Evolutionary conservation across 2,113 vertebrate species (phyloP), one percentile per base, ranked within the genome.

Genomic region (Entomyzon cyanotis): DNA sequence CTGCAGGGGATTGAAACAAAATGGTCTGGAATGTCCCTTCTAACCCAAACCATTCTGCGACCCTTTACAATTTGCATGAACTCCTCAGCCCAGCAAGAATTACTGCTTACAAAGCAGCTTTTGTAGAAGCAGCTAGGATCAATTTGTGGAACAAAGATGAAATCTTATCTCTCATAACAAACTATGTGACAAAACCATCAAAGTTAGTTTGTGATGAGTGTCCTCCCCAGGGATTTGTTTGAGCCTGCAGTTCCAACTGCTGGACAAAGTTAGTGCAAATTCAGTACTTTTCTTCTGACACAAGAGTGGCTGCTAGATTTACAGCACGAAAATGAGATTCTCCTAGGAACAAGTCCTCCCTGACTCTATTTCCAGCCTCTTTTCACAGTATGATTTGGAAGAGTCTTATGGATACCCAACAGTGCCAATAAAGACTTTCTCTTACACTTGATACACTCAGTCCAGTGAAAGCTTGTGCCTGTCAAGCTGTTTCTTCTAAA

Each of bases 1-100:
- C 8, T 24, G 39, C 24, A 62, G 5, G 28, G 24, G 4, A 0
- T 7, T 56, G 12, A 17, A 47, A 42, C 1, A 1, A 42, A 21
- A 10, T 31, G 17, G 19, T 20, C 47, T 55, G 15, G 6, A 6
- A 55, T 14, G 10, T 35, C 14, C 17, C 24, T 35, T 55, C 37
- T 9, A 2, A 53, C 30, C 21, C 55, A 83, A 62, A 47, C 28
- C 16, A 21, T 60, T 39, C 62, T 28, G 2, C 25, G 11, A 41
- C 17, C 60, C 53, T 8, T 60, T 27, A 46, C 8, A 68, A 23
- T 44, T 68, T 71, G 12, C 23, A 41, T 15, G 4, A 73, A 42
- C 14, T 58, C 47, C 44, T 87, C 58, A 69, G 22, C 15, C 50
- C 24, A 62, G 50, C 8, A 76, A 59, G 27, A 80, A 37, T 35